Evolutionary conservation across 2,888 invertebrate genomes (phyloP).

Genomic region (Epinotia ramella): DNA sequence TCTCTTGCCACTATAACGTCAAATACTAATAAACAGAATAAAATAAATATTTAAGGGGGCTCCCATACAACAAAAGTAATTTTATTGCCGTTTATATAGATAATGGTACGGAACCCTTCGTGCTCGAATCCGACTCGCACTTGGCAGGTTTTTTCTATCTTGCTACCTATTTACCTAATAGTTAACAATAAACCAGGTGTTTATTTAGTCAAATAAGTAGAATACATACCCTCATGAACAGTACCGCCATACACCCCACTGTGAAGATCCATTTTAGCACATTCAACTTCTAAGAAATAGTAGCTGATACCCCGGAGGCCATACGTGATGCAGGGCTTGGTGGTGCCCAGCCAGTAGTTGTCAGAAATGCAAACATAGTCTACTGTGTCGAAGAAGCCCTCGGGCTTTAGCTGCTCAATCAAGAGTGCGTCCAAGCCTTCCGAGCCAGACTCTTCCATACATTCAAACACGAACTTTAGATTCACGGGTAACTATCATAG

Average conservation of each 20-base stretch:
- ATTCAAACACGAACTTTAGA: constrained; percentile 96
- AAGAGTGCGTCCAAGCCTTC: constrained; percentile 97
- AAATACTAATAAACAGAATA: too few species aligned
- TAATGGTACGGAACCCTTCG: too few species aligned
- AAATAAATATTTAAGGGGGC: too few species aligned
- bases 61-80: too few species aligned
- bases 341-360: constrained; percentile 99
- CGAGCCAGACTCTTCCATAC: constrained; percentile 99
- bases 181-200: not conserved
- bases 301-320: constrained; percentile 97
- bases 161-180: too few species aligned
- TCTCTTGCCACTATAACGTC: too few species aligned
- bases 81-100: too few species aligned
- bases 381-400: constrained; percentile 92
- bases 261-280: constrained; percentile 96
- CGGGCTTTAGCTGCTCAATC: constrained; percentile 78
- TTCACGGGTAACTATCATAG: constrained; percentile 88
- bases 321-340: constrained; percentile 98
- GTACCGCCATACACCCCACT: constrained; percentile 98
- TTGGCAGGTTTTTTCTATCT: too few species aligned
- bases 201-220: not conserved
- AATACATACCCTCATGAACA: constrained; percentile 87
- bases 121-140: too few species aligned
- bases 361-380: constrained; percentile 99
- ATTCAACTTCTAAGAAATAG: constrained; percentile 94